A percentile compares a stretch with the other conserved stretches of the same genome.
Conservation (phyloP, 2,888 invertebrate species). For the Teleogryllus oceanicus region DNA sequence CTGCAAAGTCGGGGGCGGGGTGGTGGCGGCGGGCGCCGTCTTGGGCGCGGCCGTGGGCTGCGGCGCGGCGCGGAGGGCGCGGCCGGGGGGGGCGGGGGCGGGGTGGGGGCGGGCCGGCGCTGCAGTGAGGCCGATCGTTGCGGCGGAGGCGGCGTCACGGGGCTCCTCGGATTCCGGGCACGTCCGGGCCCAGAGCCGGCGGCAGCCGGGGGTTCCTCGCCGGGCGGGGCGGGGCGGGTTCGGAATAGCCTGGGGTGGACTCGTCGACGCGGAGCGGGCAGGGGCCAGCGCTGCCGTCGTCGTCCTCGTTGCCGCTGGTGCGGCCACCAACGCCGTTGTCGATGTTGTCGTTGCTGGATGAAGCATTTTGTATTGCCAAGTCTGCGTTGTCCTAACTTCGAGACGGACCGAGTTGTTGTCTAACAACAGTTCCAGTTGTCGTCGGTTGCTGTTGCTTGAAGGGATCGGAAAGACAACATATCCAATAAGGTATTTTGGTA, state of each 20-base stretch:
- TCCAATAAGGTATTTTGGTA: too few relatives aligned
- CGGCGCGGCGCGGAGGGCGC: not conserved
- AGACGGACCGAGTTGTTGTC: too few relatives aligned
- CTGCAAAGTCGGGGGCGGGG: not conserved
- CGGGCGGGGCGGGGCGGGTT: not conserved
- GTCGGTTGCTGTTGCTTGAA: too few relatives aligned
- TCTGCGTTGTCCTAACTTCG: too few relatives aligned
- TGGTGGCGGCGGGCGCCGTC: not conserved
- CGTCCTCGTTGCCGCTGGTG: too few relatives aligned
- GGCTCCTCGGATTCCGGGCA: not conserved
- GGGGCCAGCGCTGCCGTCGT: not conserved
- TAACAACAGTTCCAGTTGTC: too few relatives aligned
- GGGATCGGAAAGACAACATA: too few relatives aligned
- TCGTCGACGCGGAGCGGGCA: not conserved
- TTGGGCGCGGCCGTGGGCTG: not conserved
- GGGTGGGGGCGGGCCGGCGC: not conserved
- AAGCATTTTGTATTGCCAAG: too few relatives aligned
- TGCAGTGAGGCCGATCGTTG: constrained; percentile 18
- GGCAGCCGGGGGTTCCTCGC: not conserved
- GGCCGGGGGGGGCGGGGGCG: not conserved
- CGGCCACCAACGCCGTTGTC: too few relatives aligned
- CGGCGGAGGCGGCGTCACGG: not conserved
- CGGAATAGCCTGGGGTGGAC: not conserved
- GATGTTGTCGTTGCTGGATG: too few relatives aligned
- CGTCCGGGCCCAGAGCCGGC: not conserved